Evolutionary conservation across 2,797 vertebrate genomes (phyloP), one percentile per base, ranked within the genome.

Genomic region (Pangasius djambal): DNA sequence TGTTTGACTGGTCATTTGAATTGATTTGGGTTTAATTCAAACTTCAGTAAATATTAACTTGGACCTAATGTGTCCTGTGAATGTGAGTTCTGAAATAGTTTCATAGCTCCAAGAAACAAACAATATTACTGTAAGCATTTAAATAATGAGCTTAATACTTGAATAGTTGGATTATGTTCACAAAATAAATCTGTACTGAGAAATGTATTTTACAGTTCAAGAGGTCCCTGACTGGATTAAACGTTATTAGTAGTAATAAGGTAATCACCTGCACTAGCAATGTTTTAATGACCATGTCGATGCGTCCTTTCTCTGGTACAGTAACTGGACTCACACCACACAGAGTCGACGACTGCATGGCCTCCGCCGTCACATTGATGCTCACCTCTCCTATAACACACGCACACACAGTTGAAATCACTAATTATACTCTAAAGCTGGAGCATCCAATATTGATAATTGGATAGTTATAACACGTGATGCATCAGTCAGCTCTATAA

Each of bases 341-440:
- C 1, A 92, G 89, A 0, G 86, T 16, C 8, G 90, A 83, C 0
- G 95, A 96, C 59, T 88, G 86, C 88, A 97, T n/a, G 20, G 97
- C 96, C 92, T 97, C 96, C 0, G 97, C 97, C 0, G 93, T 97
- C 87, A 97, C 96, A 48, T 94, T 96, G 92, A 98, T 88, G 57
- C 90, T 92, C 85, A 98, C 91, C 82, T 92, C 87, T 52, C 97
- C 97, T 98, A 69, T 31, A 40, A 83, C 52, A 75, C 69, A 40
- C 18, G n/a, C 44, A 77, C 72, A 48, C 72, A 75, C 34, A 75
- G 6, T 0, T 37, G 22, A 22, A 40, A 48, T 12, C 1, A 28
- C 4, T 16, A 52, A 50, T 16, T 52, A 52, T 52, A 16, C 48
- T 52, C 75, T 48, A 15, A 28, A 48, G 6, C 72, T 75, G 20